phyloP scores from a whole-genome alignment of 2,888 invertebrate species.

The Tupiocoris notatus region DNA sequence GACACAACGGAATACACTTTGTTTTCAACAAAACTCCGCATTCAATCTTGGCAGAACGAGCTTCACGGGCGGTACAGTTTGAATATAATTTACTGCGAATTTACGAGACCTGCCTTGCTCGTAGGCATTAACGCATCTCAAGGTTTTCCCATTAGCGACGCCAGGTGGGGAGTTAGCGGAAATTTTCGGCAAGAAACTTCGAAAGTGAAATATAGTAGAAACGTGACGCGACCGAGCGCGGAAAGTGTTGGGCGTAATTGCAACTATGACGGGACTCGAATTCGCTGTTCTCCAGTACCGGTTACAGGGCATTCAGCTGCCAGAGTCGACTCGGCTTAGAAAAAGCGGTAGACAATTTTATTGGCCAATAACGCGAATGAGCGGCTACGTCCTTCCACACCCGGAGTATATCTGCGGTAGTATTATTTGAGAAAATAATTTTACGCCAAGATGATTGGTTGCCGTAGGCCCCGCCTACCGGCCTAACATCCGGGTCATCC shows the following conservation, averaged over 20 bases:
- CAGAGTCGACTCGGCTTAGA: too few relatives aligned
- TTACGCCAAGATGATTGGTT: slow-evolving; percentile 21
- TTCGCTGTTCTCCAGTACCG: not conserved
- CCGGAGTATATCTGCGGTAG: not conserved
- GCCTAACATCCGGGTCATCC: slow-evolving; percentile 16
- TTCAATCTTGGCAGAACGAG: not conserved
- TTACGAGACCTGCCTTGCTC: not conserved
- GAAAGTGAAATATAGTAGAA: not conserved
- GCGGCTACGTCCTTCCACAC: not conserved
- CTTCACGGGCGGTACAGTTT: not conserved
- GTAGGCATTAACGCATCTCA: not conserved
- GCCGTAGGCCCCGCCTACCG: slow-evolving; percentile 12
- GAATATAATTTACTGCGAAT: not conserved
- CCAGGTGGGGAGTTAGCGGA: not conserved
- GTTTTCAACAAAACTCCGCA: not conserved
- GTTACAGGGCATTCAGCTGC: too few relatives aligned
- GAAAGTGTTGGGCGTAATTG: not conserved
- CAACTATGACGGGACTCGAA: not conserved
- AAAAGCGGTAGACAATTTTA: not conserved
- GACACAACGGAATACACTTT: too few relatives aligned
- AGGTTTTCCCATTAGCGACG: not conserved
- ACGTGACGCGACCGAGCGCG: not conserved
- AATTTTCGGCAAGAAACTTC: not conserved
- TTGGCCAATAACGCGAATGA: slow-evolving; percentile 1
- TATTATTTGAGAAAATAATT: slow-evolving; percentile 24